phyloP scores from a whole-genome alignment of 2,797 vertebrate species.

The Telmatherina bonti region DNA sequence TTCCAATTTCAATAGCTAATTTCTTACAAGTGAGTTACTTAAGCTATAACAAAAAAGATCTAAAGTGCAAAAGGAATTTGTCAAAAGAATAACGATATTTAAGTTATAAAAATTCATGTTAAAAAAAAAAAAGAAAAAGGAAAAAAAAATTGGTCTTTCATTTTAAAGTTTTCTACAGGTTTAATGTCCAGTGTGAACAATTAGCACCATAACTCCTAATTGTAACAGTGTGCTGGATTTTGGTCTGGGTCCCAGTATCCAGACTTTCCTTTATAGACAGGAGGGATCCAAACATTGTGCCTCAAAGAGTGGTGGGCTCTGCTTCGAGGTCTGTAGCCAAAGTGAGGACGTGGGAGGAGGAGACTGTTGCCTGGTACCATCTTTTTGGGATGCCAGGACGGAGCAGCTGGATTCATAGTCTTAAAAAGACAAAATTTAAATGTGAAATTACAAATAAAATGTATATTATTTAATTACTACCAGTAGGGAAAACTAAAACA shows the following conservation, averaged over 20 bases:
- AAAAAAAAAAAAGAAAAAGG: conserved; percentile 46
- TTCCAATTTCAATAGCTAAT: conserved; percentile 69
- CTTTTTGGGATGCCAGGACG: conserved; percentile 72
- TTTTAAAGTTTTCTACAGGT: conserved; percentile 59
- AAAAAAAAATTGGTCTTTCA: conserved; percentile 57
- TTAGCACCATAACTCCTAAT: conserved; percentile 53
- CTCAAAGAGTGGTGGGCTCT: conserved; percentile 51
- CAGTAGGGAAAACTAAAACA: no score
- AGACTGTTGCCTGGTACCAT: conserved; percentile 40
- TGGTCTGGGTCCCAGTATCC: conserved; percentile 67
- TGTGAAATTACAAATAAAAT: no score
- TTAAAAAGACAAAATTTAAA: conserved; percentile 28
- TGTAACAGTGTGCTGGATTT: conserved; percentile 56
- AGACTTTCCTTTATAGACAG: conserved; percentile 48
- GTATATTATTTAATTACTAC: not conserved
- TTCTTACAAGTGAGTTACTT: conserved; percentile 68
- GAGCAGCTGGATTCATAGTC: conserved; percentile 70
- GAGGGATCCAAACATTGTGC: conserved; percentile 67
- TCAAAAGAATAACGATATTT: conserved; percentile 46
- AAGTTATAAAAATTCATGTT: conserved; percentile 63
- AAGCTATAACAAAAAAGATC: conserved; percentile 71
- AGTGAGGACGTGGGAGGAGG: conserved; percentile 52
- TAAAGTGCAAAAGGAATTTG: conserved; percentile 82
- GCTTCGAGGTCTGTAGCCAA: conserved; percentile 55
- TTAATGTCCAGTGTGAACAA: conserved; percentile 61